A percentile compares a stretch with the other conserved stretches of the same genome.
phyloP scores from a whole-genome alignment of 2,113 vertebrate genomes.

The Seriola dumerili region DNA sequence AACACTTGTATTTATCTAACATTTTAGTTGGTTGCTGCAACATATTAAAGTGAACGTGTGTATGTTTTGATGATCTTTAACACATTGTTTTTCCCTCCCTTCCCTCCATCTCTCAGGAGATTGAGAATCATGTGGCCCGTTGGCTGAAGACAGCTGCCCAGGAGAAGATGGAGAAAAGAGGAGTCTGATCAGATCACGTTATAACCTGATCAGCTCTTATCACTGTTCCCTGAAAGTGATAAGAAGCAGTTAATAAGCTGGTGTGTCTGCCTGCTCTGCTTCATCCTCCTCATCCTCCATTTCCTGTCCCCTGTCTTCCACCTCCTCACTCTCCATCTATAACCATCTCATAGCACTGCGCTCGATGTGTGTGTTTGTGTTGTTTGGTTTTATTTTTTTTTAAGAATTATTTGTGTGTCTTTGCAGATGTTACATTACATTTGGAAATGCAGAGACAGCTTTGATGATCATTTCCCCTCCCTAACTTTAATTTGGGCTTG shows the following conservation, averaged over 20 bases:
- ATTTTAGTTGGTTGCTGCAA: too few relatives aligned
- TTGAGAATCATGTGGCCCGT: conserved; percentile 69
- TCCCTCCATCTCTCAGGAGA: conserved; percentile 70
- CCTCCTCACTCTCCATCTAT: conserved; percentile 1
- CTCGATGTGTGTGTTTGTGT: not conserved
- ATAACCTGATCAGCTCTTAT: conserved; percentile 53
- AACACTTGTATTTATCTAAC: too few relatives aligned
- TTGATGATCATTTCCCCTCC: not conserved
- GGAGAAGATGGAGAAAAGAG: conserved; percentile 31
- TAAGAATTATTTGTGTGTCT: not conserved
- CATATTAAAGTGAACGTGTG: not conserved
- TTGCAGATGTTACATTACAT: not conserved
- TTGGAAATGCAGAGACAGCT: too few relatives aligned
- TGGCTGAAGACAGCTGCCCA: conserved; percentile 80
- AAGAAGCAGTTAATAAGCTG: conserved; percentile 46
- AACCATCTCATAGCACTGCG: not conserved
- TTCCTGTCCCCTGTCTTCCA: conserved; percentile 28
- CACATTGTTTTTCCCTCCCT: not conserved
- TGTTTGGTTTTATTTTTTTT: not conserved
- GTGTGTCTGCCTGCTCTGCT: conserved; percentile 14
- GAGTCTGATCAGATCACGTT: conserved; percentile 29
- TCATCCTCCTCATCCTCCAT: conserved; percentile 34
- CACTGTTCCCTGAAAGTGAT: conserved; percentile 36
- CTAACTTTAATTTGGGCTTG: not conserved
- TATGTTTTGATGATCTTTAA: not conserved